These are phyloP conservation scores for Ardeotis arabs DNA, from an alignment of 2,113 vertebrate genomes.

Conservation along the genomic window DNA sequence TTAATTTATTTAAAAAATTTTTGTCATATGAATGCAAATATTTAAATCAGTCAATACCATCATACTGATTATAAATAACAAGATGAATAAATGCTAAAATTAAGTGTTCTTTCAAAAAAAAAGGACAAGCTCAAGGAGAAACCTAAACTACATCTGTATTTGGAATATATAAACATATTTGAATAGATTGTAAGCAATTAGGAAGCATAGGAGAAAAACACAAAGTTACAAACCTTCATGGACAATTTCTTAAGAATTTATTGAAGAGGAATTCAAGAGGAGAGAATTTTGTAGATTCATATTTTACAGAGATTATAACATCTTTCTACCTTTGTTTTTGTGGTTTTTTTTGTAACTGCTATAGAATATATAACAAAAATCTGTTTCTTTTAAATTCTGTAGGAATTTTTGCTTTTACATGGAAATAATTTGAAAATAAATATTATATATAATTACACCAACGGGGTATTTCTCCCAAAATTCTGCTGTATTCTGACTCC, in stretches of 20 bases:
- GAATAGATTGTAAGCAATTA: background rate
- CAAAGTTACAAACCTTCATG: background rate
- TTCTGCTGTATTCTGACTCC: background rate
- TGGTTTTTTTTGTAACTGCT: background rate
- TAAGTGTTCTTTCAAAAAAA: background rate
- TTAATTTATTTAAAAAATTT: background rate
- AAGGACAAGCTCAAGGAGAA: background rate
- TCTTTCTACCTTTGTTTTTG: background rate
- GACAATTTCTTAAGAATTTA: background rate
- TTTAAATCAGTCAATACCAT: background rate
- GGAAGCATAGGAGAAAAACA: background rate
- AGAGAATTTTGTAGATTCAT: background rate
- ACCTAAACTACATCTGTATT: background rate
- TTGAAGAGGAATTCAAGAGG: background rate
- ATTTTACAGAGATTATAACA: background rate
- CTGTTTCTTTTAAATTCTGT: background rate
- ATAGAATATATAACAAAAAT: background rate
- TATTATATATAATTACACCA: background rate
- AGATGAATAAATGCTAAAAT: background rate
- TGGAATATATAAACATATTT: background rate
- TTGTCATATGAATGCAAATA: background rate
- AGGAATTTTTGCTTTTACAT: background rate
- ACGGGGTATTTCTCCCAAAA: background rate
- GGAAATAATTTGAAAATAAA: background rate
- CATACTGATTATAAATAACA: background rate